phyloP scores from a whole-genome alignment of 2,888 invertebrate genomes.

The Lepidonotus clava region DNA sequence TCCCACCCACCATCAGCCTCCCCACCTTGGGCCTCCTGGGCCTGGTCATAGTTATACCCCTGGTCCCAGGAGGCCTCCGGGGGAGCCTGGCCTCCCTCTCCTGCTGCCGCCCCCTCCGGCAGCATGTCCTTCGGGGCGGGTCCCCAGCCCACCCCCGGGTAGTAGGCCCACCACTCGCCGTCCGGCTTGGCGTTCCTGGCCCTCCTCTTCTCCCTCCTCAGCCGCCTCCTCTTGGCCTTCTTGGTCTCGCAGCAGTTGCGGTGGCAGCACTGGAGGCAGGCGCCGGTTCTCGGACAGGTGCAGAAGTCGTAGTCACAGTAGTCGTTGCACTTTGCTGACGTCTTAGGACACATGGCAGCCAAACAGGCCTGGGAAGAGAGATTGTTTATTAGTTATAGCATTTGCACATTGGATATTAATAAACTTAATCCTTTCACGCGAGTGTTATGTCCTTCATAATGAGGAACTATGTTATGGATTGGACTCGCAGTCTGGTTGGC shows the following conservation, averaged over 20 bases:
- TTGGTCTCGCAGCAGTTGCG: background rate
- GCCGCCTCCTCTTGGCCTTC: background rate
- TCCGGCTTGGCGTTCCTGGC: background rate
- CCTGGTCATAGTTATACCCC: background rate
- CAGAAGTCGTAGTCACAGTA: conserved; percentile 36
- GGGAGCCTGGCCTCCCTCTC: background rate
- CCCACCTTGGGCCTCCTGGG: background rate
- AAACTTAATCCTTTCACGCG: no score
- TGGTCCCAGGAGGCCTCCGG: background rate
- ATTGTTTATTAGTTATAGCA: background rate
- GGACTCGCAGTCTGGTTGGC: no score
- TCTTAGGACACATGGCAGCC: background rate
- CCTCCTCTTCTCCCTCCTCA: background rate
- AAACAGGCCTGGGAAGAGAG: background rate
- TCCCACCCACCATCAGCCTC: background rate
- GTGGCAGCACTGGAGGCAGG: background rate
- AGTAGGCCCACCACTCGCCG: conserved; percentile 39
- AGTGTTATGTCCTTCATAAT: no score
- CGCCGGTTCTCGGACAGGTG: background rate
- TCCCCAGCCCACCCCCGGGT: conserved; percentile 24
- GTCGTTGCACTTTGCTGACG: background rate
- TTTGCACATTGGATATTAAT: background rate
- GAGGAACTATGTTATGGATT: no score
- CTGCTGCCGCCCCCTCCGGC: background rate
- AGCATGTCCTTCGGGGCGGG: background rate